Conservation (phyloP, 2,113 vertebrate species). For the Rostratula benghalensis region DNA sequence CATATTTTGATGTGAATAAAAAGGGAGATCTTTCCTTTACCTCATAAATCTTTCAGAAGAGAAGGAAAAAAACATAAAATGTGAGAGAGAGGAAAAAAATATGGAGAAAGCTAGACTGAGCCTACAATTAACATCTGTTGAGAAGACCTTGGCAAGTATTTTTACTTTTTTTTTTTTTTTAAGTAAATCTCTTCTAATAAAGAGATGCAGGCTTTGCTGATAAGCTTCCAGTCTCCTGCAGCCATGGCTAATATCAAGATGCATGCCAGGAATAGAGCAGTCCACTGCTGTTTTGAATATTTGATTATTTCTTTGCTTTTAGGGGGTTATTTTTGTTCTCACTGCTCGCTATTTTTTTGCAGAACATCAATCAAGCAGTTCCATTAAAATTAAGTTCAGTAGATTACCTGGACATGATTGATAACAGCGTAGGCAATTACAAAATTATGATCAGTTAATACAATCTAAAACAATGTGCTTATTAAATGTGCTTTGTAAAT, state of each 20-base stretch:
- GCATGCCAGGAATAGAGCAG: background rate
- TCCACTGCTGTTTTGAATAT: constrained; percentile 24
- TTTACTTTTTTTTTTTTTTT: background rate
- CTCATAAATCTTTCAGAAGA: background rate
- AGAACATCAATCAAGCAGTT: constrained; percentile 17
- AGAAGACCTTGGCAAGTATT: background rate
- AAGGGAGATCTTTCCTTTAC: background rate
- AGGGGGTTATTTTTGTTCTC: background rate
- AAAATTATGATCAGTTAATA: constrained; percentile 68
- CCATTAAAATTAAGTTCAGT: constrained; percentile 65
- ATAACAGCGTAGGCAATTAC: constrained; percentile 66
- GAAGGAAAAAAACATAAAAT: background rate
- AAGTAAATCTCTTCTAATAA: background rate
- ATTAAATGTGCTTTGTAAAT: constrained; percentile 63
- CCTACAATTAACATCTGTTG: background rate
- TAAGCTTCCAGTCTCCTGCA: constrained; percentile 6
- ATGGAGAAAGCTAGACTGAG: background rate
- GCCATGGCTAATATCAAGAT: constrained; percentile 1
- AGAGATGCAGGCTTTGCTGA: constrained; percentile 3
- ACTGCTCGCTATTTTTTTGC: constrained; percentile 14
- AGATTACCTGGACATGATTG: constrained; percentile 70
- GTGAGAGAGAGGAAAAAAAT: background rate
- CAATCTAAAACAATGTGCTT: constrained; percentile 71
- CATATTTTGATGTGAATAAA: background rate
- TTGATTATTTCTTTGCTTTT: constrained; percentile 47